Percentiles rank a stretch among this genome's conserved stretches.
Conservation (phyloP, 1,140 invertebrate genomes). For the Cyrtorhinus lividipennis region DNA sequence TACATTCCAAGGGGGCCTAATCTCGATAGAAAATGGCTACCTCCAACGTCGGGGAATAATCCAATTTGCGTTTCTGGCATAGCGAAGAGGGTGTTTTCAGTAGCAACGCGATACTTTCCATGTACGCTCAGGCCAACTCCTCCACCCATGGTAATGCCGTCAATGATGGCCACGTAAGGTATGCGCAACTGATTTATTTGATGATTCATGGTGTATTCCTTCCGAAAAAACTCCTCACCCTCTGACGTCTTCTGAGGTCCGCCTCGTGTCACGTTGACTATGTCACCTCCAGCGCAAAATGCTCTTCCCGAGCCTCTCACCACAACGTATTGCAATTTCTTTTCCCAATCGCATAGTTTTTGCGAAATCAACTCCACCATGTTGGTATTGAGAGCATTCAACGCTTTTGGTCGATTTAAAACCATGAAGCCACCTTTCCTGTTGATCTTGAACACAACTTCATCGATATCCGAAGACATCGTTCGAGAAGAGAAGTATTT, state of each 20-base stretch:
- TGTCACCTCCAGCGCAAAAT: constrained; percentile 98
- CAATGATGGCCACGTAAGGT: constrained; percentile 85
- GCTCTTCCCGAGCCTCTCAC: constrained; percentile 85
- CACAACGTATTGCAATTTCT: constrained; percentile 43
- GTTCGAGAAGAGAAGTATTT: not conserved
- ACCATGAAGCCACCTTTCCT: constrained; percentile 58
- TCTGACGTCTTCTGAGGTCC: constrained; percentile 44
- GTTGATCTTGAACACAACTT: constrained; percentile 35
- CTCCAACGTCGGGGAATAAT: constrained; percentile 94
- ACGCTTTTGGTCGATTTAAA: constrained; percentile 81
- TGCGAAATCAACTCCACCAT: constrained; percentile 81
- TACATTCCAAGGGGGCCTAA: constrained; percentile 80
- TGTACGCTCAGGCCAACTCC: constrained; percentile 96
- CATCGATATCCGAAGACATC: constrained; percentile 15
- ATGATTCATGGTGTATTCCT: constrained; percentile 83
- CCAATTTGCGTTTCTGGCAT: constrained; percentile 97
- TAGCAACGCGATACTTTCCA: constrained; percentile 80
- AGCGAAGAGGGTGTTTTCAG: constrained; percentile 91
- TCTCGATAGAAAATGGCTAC: constrained; percentile 76
- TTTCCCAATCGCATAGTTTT: constrained; percentile 72
- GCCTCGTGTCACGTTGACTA: constrained; percentile 61
- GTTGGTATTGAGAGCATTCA: constrained; percentile 81
- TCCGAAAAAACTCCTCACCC: constrained; percentile 68
- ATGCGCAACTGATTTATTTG: constrained; percentile 45
- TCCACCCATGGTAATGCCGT: constrained; percentile 98